Evolutionary conservation across 2,797 vertebrate genomes (phyloP).

Genomic region (Phrynocephalus vlangalii): DNA sequence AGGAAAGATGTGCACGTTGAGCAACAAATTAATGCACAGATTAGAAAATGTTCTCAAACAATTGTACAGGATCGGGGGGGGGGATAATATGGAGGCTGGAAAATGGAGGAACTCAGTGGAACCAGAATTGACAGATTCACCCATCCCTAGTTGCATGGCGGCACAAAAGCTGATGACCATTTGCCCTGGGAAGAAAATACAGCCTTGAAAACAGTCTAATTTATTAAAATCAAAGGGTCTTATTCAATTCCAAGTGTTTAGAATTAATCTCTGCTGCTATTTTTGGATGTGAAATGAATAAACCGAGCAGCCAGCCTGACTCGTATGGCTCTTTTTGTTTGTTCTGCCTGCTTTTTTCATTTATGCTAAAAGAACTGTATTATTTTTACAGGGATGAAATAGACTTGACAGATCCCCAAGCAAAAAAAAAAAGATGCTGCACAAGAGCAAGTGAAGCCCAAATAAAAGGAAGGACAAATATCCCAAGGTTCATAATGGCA

Average conservation of each 20-base stretch:
- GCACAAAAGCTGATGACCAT: conserved; percentile 11
- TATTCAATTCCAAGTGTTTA: conserved; percentile 7
- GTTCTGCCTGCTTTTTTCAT: conserved; percentile 65
- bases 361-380: conserved; percentile 58
- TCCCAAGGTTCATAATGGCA: conserved; percentile 64
- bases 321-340: conserved; percentile 54
- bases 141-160: not conserved
- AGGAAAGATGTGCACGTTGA: not conserved
- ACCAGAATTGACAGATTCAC: not conserved
- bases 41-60: not conserved
- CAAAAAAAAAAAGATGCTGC: conserved; percentile 42
- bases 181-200: conserved; percentile 6
- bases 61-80: not conserved
- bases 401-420: conserved; percentile 64
- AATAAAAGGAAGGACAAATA: conserved; percentile 65
- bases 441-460: conserved; percentile 64
- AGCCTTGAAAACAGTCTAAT: conserved; percentile 20
- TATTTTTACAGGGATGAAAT: conserved; percentile 59
- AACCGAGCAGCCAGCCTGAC: conserved; percentile 54
- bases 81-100: not conserved
- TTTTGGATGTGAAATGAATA: conserved; percentile 58
- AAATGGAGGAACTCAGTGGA: not conserved
- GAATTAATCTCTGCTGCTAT: conserved; percentile 61
- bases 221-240: conserved; percentile 27
- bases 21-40: not conserved